Evolutionary conservation across 1,140 invertebrate genomes (phyloP).

Genomic region (Drosophila subobscura): DNA sequence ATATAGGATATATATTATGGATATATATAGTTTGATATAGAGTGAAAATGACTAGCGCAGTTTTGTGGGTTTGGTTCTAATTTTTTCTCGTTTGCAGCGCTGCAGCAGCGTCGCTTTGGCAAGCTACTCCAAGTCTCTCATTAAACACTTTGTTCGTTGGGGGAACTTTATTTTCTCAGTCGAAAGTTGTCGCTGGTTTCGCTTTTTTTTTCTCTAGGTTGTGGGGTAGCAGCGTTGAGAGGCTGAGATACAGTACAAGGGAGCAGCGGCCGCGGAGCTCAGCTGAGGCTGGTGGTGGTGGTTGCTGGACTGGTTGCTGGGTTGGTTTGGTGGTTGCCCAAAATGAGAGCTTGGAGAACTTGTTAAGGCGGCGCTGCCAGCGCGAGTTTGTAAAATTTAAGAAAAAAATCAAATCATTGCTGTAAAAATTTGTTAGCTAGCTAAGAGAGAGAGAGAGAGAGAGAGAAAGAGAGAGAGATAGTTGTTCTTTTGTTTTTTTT

Average conservation of each 20-base stretch:
- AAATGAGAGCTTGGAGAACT: slow-evolving; percentile 71
- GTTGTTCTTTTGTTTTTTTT: slow-evolving; percentile 21
- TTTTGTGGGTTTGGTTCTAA: slow-evolving; percentile 53
- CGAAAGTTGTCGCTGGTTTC: slow-evolving; percentile 35
- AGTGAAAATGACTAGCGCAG: slow-evolving; percentile 68
- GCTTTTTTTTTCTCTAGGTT: slow-evolving; percentile 27
- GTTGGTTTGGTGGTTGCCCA: slow-evolving; percentile 27
- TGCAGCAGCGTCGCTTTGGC: slow-evolving; percentile 79
- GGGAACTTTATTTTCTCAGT: slow-evolving; percentile 5
- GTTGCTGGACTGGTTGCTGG: not conserved
- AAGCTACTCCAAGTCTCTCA: slow-evolving; percentile 76
- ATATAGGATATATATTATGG: slow-evolving; percentile 27
- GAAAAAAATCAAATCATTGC: slow-evolving; percentile 84
- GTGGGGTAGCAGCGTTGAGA: slow-evolving; percentile 40
- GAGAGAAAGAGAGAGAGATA: slow-evolving; percentile 35
- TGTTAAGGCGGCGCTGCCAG: slow-evolving; percentile 80
- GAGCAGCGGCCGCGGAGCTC: slow-evolving; percentile 14
- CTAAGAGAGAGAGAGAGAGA: slow-evolving; percentile 44
- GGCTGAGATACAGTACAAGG: slow-evolving; percentile 19
- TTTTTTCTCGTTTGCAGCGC: slow-evolving; percentile 60
- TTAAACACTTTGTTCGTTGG: not conserved
- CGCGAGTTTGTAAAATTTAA: slow-evolving; percentile 72
- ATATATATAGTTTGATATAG: slow-evolving; percentile 57
- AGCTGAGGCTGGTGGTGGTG: slow-evolving; percentile 11
- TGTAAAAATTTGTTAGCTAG: slow-evolving; percentile 69